Evolutionary conservation across 2,888 invertebrate species (phyloP).

Genomic region (Rhynchonema sp.): DNA sequence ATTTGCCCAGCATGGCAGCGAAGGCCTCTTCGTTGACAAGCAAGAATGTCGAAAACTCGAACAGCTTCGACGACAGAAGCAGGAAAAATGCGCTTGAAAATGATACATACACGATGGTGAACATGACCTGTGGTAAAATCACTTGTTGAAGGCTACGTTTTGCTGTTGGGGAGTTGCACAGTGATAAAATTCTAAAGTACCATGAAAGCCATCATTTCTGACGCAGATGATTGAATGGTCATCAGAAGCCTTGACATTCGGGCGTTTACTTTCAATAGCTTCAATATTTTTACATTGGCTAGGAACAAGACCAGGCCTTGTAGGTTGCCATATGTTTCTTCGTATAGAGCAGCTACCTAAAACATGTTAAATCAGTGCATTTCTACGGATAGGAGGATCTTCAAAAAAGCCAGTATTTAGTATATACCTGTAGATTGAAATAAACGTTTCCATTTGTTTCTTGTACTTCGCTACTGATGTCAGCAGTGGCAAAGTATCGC

Average conservation of each 20-base stretch:
- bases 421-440: constrained; percentile 14
- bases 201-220: constrained; percentile 14
- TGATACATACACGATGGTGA: background rate
- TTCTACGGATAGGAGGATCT: background rate
- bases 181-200: no score
- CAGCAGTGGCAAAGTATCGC: constrained; percentile 26
- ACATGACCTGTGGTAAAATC: no score
- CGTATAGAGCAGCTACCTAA: background rate
- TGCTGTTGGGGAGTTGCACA: no score
- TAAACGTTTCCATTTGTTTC: constrained; percentile 26
- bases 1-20: constrained; percentile 33
- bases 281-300: constrained; percentile 34
- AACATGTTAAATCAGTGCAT: background rate
- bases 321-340: constrained; percentile 13
- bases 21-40: constrained; percentile 32
- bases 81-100: constrained; percentile 16
- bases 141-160: no score
- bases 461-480: constrained; percentile 28
- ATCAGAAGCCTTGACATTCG: constrained; percentile 32
- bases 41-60: constrained; percentile 27
- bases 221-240: constrained; percentile 18
- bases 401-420: background rate
- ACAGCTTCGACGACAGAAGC: constrained; percentile 15
- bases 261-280: constrained; percentile 34
- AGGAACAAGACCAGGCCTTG: constrained; percentile 34